phyloP scores from a whole-genome alignment of 2,888 invertebrate species.

The Amphiduros pacificus region DNA sequence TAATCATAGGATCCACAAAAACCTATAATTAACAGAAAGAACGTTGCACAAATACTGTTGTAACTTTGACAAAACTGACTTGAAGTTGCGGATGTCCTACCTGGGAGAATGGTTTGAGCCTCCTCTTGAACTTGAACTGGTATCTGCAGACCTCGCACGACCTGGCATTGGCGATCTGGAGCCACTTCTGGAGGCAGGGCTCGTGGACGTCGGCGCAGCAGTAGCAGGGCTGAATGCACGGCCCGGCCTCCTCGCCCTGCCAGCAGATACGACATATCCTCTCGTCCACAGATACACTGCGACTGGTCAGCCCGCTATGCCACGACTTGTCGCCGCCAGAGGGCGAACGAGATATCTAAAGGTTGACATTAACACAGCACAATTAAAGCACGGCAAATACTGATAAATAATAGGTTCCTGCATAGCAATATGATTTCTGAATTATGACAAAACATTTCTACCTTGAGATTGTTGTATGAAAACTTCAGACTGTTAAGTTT shows the following conservation, averaged over 20 bases:
- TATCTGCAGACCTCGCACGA: constrained; percentile 21
- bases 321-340: no score
- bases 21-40: background rate
- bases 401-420: no score
- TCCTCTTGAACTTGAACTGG: constrained; percentile 8
- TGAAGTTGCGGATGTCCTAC: no score
- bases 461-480: no score
- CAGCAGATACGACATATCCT: constrained; percentile 21
- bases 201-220: constrained; percentile 19
- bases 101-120: constrained; percentile 18
- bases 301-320: background rate
- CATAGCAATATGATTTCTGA: no score
- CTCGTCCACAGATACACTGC: constrained; percentile 2
- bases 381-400: no score
- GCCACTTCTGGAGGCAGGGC: constrained; percentile 18
- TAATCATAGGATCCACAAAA: background rate
- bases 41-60: background rate
- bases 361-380: no score
- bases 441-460: no score
- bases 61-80: no score
- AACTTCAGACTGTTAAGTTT: no score
- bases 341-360: no score
- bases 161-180: constrained; percentile 9
- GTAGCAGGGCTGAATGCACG: constrained; percentile 17
- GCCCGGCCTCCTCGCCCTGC: constrained; percentile 14